Evolutionary conservation across 2,113 vertebrate species (phyloP).

Genomic region (Meleagris gallopavo): DNA sequence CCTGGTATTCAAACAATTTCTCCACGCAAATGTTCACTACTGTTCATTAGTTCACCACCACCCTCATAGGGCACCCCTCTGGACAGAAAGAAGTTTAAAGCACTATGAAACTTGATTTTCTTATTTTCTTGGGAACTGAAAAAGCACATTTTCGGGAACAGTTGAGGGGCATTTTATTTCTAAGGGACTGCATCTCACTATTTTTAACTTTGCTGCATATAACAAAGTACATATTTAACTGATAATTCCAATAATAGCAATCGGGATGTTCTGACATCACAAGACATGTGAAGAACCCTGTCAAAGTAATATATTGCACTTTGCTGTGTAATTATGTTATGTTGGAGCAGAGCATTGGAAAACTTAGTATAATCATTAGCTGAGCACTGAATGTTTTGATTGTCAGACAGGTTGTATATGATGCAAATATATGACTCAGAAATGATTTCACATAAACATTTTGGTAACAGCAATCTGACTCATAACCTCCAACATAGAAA

Average conservation of each 20-base stretch:
- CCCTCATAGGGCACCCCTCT: neutral
- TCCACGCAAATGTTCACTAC: neutral
- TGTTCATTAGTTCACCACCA: neutral
- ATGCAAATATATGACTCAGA: constrained; percentile 88
- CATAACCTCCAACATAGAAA: constrained; percentile 82
- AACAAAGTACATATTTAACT: neutral
- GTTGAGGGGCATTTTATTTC: neutral
- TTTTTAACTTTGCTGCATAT: neutral
- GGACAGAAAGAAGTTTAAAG: neutral
- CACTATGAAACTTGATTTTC: neutral
- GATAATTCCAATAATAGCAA: constrained; percentile 34
- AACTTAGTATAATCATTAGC: constrained; percentile 80
- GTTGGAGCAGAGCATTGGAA: constrained; percentile 79
- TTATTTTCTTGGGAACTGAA: neutral
- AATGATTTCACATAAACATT: constrained; percentile 87
- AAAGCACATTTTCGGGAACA: neutral
- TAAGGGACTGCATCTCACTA: neutral
- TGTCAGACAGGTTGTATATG: constrained; percentile 86
- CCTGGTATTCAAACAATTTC: neutral
- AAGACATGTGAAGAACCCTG: constrained; percentile 49
- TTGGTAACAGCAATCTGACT: constrained; percentile 84
- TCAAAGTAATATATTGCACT: constrained; percentile 72
- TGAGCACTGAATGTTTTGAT: constrained; percentile 81
- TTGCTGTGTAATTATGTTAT: constrained; percentile 69
- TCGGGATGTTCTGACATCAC: constrained; percentile 44